Base-by-base conservation (phyloP, 2,113 vertebrate genomes). In the Passer domesticus region DNA sequence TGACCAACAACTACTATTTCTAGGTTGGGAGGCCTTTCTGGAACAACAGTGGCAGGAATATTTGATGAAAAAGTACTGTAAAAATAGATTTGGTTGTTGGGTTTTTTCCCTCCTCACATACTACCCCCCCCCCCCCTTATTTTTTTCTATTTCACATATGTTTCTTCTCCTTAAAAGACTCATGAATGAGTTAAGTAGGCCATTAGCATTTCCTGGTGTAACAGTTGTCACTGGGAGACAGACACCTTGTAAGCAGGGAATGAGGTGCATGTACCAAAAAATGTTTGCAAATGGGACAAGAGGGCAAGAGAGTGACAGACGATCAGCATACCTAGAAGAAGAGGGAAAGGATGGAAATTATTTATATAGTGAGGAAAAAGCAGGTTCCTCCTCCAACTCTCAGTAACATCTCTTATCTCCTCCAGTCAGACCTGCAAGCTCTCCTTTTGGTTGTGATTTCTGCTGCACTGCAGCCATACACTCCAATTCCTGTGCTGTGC, bases 1-100 rank as follows among this genome's bases (percentile, higher is more conserved):
- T 64, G 83, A 74, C 22, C 59, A 83, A 74, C 59, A 84, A 49
- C 50, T 84, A 84, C 86, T 83, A 94, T 92, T 97, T 92, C 92
- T 89, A 62, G 80, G 25, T 30, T 72, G 68, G 21, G 35, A 83
- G 68, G 30, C 60, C 73, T 49, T 81, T 81, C 39, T 89, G 73
- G 73, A 93, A 41, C 80, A 89, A 62, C 72, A 92, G 76, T 55
- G 59, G 56, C 91, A 89, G 47, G 50, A 85, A 80, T 83, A 92
- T 74, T 93, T 64, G 12, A 74, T 53, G 59, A 80, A 83, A 81
- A 74, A 43, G 23, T 35, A 66, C 43, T 39, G 33, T 74, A 86
- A 93, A 96, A 92, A 83, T 76, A 56, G 55, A 56, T 56, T 31
- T 9, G 31, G 25, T 13, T 24, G 15, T 53, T 19, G 52, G 7